Percentiles rank a stretch among this genome's conserved stretches.
These are phyloP conservation scores for Suricata suricatta DNA, from an alignment of 2,113 vertebrate species.

Conservation along the genomic window DNA sequence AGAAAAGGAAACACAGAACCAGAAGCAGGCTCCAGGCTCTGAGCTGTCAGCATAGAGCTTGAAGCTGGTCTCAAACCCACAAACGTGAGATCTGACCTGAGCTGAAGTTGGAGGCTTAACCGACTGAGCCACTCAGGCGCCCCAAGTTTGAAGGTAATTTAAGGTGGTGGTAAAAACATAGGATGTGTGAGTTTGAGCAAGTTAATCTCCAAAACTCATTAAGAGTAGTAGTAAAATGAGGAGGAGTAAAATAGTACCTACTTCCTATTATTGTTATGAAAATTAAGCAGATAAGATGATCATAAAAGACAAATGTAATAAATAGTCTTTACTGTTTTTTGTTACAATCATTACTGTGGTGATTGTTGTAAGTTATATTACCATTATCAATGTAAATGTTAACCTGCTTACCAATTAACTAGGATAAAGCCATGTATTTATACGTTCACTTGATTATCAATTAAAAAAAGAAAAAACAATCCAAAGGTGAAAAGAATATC, in stretches of 20 bases:
- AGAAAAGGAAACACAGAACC: no score
- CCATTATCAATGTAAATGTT: not conserved
- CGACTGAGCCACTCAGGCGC: not conserved
- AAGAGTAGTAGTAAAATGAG: not conserved
- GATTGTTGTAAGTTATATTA: not conserved
- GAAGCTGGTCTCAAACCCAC: no score
- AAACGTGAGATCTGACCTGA: no score
- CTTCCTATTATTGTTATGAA: not conserved
- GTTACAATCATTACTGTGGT: not conserved
- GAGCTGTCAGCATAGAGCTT: no score
- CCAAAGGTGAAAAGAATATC: not conserved
- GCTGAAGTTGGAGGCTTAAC: no score
- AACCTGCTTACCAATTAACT: not conserved
- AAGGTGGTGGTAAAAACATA: not conserved
- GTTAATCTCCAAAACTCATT: not conserved
- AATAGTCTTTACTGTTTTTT: not conserved
- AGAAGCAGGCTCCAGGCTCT: no score
- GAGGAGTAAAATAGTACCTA: not conserved
- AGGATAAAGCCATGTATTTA: not conserved
- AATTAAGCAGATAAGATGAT: not conserved
- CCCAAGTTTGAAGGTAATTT: not conserved
- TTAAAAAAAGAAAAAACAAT: not conserved
- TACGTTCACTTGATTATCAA: not conserved
- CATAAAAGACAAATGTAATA: not conserved
- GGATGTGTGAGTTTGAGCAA: not conserved